A percentile compares a stretch with the other conserved stretches of the same genome.
Conservation (phyloP, 2,888 invertebrate species). For the Prosopocoilus inquinatus region DNA sequence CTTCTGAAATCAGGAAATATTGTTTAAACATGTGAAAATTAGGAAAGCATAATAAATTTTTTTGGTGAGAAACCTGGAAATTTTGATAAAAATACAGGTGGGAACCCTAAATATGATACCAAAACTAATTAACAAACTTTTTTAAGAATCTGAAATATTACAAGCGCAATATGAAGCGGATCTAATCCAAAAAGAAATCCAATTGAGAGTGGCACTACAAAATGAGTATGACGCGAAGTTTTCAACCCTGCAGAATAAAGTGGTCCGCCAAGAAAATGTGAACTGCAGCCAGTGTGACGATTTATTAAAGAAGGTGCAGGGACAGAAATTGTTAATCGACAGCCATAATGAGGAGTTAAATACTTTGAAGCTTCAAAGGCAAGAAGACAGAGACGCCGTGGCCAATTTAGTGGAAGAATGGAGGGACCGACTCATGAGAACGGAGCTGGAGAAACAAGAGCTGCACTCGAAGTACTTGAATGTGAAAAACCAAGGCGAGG, state of each 20-base stretch:
- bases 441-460: conserved; percentile 25
- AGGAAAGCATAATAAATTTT: no score
- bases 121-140: no score
- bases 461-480: conserved; percentile 2
- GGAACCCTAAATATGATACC: no score
- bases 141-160: conserved; percentile 8
- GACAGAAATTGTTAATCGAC: conserved; percentile 7
- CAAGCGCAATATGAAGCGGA: conserved; percentile 29
- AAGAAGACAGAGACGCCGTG: conserved; percentile 28
- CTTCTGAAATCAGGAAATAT: no score
- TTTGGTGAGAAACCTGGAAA: no score
- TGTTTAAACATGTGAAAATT: no score
- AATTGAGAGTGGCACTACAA: conserved; percentile 26
- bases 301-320: conserved; percentile 7
- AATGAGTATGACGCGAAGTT: conserved; percentile 28
- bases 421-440: conserved; percentile 24
- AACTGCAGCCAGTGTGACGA: conserved; percentile 15
- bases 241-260: conserved; percentile 9
- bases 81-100: no score
- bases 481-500: conserved; percentile 6
- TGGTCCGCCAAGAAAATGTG: conserved; percentile 1
- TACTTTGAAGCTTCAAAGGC: conserved; percentile 16
- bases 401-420: conserved; percentile 26
- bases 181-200: conserved; percentile 30
- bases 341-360: conserved; percentile 13